Evolutionary conservation across 2,888 invertebrate genomes (phyloP).

Genomic region (Baccha elongata): DNA sequence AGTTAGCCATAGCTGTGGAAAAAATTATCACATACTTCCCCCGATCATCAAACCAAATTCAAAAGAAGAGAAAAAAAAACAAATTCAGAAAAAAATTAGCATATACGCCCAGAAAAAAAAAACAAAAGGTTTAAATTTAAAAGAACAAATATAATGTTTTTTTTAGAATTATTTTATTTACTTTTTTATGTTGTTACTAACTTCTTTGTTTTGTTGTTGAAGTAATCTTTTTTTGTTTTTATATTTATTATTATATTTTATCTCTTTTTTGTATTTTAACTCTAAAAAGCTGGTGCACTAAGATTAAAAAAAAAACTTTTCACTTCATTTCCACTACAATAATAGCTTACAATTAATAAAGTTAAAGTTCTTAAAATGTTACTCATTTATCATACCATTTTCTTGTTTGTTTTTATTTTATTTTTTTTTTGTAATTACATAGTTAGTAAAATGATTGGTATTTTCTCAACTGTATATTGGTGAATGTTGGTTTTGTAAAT

Average conservation of each 20-base stretch:
- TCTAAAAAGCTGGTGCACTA: constrained; percentile 73
- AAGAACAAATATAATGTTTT: constrained; percentile 43
- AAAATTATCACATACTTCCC: constrained; percentile 9
- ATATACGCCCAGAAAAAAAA: no score
- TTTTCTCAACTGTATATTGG: constrained; percentile 69
- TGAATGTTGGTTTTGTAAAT: constrained; percentile 63
- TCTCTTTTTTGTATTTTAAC: constrained; percentile 66
- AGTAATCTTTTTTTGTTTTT: constrained; percentile 62
- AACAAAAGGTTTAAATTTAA: neutral
- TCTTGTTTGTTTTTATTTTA: constrained; percentile 33
- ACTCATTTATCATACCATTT: constrained; percentile 40
- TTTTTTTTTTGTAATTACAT: constrained; percentile 48
- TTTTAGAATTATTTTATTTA: constrained; percentile 71
- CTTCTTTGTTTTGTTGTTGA: constrained; percentile 71
- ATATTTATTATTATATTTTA: constrained; percentile 65
- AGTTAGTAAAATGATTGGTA: constrained; percentile 71
- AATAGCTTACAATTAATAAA: constrained; percentile 71
- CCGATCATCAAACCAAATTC: neutral
- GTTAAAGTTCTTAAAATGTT: constrained; percentile 56
- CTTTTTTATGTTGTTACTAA: constrained; percentile 68
- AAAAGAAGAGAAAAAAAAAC: neutral
- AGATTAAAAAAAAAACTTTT: constrained; percentile 61
- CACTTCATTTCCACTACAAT: constrained; percentile 69
- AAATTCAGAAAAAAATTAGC: neutral
- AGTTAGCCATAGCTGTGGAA: no score